Base-by-base conservation (phyloP, 1,140 invertebrate genomes). In the Oscheius sp. region DNA sequence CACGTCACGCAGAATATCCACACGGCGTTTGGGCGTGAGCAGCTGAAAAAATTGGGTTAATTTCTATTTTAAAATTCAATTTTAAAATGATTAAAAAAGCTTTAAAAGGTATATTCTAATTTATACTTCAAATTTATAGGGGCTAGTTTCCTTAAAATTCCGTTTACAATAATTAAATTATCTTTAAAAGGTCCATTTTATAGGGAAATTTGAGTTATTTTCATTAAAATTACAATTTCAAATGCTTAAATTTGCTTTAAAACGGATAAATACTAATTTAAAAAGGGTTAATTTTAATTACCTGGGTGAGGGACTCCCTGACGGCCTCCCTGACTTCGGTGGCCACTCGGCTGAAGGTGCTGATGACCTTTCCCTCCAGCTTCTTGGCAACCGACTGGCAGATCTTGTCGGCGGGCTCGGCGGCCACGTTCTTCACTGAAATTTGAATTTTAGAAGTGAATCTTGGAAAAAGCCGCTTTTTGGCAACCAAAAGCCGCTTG, bases 1-100 rank as follows among this genome's bases (percentile, higher is more conserved):
- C 23, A 95, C 94, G 85, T 99, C 97, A 70, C 97, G 88, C 13
- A 99, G 87, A 81, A 99, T 96, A 86, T 99, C 95, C 38, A 99
- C 91, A 61, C 95, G 90, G 0, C 94, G 89, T 80, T 92, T 93
- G 0, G 97, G 96, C 1, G 93, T 94, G 66, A 99, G 87, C 78
- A 99, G 92, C 85, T 93, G 61, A n/a, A 68, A 42, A 18, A 66
- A 2, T 65, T 28, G n/a, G n/a, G n/a, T n/a, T n/a, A n/a, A n/a
- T n/a, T n/a, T n/a, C n/a, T n/a, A n/a, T n/a, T n/a, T n/a, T n/a
- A n/a, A n/a, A n/a, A n/a, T n/a, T n/a, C n/a, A n/a, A n/a, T n/a
- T 68, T 3, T 3, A 0, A 34, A n/a, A 26, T 77, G 68, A 75
- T 69, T n/a, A 29, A 55, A 75, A 65, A 29, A 65, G 26, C 28